These are phyloP conservation scores for Formica exsecta DNA, from an alignment of 1,140 invertebrate genomes.

Conservation along the genomic window DNA sequence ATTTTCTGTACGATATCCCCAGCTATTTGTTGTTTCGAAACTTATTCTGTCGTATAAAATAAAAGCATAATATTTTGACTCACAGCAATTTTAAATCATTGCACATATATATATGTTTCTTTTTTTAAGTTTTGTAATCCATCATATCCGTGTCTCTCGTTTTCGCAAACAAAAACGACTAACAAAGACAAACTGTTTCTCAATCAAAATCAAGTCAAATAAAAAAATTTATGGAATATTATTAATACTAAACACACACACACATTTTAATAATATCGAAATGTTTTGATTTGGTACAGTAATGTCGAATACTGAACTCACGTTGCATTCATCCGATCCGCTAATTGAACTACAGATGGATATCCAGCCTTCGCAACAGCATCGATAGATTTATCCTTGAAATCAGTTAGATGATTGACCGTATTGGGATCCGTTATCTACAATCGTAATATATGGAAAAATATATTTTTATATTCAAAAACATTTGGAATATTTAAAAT, in stretches of 20 bases:
- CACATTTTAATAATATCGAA: neutral
- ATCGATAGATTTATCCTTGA: slow-evolving; percentile 88
- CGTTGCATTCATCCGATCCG: slow-evolving; percentile 88
- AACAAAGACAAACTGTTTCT: neutral
- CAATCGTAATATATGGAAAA: slow-evolving; percentile 8
- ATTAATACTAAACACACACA: neutral
- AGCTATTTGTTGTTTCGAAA: slow-evolving; percentile 85
- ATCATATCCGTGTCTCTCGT: neutral
- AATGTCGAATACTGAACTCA: slow-evolving; percentile 67
- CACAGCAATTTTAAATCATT: neutral
- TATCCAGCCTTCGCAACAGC: slow-evolving; percentile 89
- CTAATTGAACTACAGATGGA: slow-evolving; percentile 86
- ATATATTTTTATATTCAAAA: neutral
- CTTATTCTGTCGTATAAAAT: slow-evolving; percentile 77
- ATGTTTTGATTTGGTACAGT: neutral
- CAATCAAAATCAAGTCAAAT: neutral
- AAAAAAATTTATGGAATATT: neutral
- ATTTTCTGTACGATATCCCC: slow-evolving; percentile 87
- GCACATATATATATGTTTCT: neutral
- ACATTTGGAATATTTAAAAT: neutral
- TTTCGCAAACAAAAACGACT: neutral
- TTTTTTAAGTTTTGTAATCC: too few species aligned
- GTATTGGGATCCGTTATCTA: slow-evolving; percentile 88
- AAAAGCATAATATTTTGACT: neutral
- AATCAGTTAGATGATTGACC: slow-evolving; percentile 88